These are phyloP conservation scores for Oreochromis grahami DNA, from an alignment of 2,797 vertebrate species.

Conservation along the genomic window DNA sequence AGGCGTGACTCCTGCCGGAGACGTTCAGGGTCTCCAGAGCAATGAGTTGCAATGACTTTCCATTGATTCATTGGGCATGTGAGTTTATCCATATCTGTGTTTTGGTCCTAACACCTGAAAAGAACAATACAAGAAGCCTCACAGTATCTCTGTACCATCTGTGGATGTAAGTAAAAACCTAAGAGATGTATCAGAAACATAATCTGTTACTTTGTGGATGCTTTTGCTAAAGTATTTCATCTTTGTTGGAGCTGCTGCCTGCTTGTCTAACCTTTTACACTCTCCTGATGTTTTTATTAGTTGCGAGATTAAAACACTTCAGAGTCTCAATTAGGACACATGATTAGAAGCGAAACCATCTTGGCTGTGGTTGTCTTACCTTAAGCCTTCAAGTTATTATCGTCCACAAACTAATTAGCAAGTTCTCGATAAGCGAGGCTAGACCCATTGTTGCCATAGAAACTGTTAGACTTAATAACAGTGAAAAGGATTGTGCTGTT, in stretches of 20 bases:
- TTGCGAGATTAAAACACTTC: slow-evolving; percentile 25
- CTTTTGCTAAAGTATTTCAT: neutral
- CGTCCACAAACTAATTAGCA: slow-evolving; percentile 68
- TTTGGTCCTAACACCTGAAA: neutral
- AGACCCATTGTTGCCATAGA: slow-evolving; percentile 54
- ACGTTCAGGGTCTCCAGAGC: neutral
- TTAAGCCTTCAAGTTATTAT: slow-evolving; percentile 68
- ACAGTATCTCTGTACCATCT: neutral
- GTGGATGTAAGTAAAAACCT: neutral
- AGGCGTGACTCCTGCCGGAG: neutral
- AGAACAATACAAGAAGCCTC: neutral
- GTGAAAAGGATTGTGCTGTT: slow-evolving; percentile 30
- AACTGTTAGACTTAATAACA: slow-evolving; percentile 53
- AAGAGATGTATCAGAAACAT: neutral
- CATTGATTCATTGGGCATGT: neutral
- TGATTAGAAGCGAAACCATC: slow-evolving; percentile 60
- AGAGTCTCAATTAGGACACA: slow-evolving; percentile 51
- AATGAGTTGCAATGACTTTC: neutral
- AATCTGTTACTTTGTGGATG: neutral
- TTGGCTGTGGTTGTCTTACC: slow-evolving; percentile 52
- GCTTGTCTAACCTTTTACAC: slow-evolving; percentile 2
- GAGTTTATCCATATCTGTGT: neutral
- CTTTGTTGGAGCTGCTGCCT: neutral
- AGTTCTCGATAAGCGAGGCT: slow-evolving; percentile 60
- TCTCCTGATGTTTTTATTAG: slow-evolving; percentile 18